These are phyloP conservation scores for Mechanitis messenoides DNA, from an alignment of 2,888 invertebrate genomes.

Conservation along the genomic window DNA sequence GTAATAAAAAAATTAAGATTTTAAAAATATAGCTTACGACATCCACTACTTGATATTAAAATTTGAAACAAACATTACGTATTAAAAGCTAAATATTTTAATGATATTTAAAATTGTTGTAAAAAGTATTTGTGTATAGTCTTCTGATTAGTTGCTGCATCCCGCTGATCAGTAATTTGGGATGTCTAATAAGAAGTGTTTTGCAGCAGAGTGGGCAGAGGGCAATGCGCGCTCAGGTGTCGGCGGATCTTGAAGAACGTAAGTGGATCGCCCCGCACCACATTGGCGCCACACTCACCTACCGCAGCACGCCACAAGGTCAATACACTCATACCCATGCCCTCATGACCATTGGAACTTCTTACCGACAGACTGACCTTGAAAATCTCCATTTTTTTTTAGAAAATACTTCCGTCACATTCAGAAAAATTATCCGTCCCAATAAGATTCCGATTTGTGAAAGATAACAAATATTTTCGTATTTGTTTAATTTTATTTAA, in stretches of 20 bases:
- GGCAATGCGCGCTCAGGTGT: slow-evolving; percentile 82
- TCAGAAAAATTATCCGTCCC: background rate
- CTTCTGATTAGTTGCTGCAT: too few relatives aligned
- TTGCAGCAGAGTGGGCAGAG: slow-evolving; percentile 74
- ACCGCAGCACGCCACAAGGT: slow-evolving; percentile 86
- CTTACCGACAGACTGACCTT: slow-evolving; percentile 7
- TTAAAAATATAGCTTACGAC: too few relatives aligned
- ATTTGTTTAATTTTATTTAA: background rate
- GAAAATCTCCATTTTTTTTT: background rate
- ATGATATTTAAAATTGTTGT: too few relatives aligned
- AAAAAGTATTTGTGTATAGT: too few relatives aligned
- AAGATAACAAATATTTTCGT: background rate
- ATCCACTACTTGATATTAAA: too few relatives aligned
- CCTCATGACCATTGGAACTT: slow-evolving; percentile 17
- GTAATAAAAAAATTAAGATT: too few relatives aligned
- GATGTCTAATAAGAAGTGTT: background rate
- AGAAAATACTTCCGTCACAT: too few relatives aligned
- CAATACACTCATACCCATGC: slow-evolving; percentile 63
- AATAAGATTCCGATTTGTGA: background rate
- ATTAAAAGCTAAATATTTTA: too few relatives aligned
- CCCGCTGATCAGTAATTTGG: too few relatives aligned
- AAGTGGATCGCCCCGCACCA: slow-evolving; percentile 82
- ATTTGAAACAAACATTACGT: too few relatives aligned
- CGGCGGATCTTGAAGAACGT: slow-evolving; percentile 85
- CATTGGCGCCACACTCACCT: slow-evolving; percentile 86